Evolutionary conservation across 2,888 invertebrate species (phyloP), one percentile per base, ranked within the genome.

Genomic region (Dendrolimus pini): DNA sequence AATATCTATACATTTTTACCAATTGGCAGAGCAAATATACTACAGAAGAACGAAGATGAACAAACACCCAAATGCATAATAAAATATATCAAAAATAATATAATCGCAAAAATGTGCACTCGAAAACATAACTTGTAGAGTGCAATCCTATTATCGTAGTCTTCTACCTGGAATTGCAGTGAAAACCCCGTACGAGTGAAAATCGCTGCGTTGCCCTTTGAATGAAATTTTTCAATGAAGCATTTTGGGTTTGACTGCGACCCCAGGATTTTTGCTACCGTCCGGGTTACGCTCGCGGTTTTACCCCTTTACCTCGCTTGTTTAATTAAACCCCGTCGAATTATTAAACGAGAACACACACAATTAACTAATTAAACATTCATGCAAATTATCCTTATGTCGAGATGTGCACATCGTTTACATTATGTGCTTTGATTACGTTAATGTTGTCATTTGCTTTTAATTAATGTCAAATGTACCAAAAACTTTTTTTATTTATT

Each of bases 291-390:
- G 62, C 66, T 65, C 58, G 62, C 56, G 61, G 64, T 62, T 65
- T 14, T 66, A 57, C 65, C 47, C 47, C 47, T 47, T 47, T 12
- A 7, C 47, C 47, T 47, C 62, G 62, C 61, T 67, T 70, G 71
- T 74, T 74, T 74, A 73, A 77, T 76, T 73, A 74, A 72, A 72
- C 65, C 68, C 69, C 64, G 70, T 69, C 70, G 65, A 72, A 71
- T 70, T 74, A 71, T 68, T 47, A 69, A 69, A 67, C 60, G 58
- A 61, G 68, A 68, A 69, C 66, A 67, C 67, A 68, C 66, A 69
- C 68, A 72, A 71, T 71, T 69, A 69, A 68, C 66, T 75, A 65
- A 67, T 75, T 71, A 66, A 74, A 68, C 67, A 47, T 47, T 47
- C 47, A 47, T 8, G 12, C 47, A 47, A 47, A 47, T 47, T 47